Conservation (phyloP, 2,888 invertebrate species). For the Diplolepis rosae region DNA sequence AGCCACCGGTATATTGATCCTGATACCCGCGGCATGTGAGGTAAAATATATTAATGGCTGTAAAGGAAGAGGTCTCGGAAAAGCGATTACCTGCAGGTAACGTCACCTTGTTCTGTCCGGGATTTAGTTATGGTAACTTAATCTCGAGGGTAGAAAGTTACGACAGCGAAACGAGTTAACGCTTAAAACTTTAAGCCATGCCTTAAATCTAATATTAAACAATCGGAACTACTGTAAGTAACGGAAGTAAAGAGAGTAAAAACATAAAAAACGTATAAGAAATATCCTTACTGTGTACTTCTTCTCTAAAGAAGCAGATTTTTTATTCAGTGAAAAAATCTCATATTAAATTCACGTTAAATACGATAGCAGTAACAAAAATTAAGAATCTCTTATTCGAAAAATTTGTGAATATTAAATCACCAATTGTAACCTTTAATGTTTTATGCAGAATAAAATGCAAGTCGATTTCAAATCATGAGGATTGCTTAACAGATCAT, state of each 20-base stretch:
- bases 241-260: neutral
- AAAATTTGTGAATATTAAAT: constrained; percentile 1
- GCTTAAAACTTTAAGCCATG: constrained; percentile 28
- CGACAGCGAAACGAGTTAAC: constrained; percentile 23
- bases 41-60: constrained; percentile 49
- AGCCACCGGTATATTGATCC: constrained; percentile 35
- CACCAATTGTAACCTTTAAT: constrained; percentile 1
- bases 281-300: neutral
- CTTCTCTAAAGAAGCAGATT: neutral
- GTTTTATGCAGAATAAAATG: neutral
- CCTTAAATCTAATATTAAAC: constrained; percentile 28
- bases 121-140: constrained; percentile 29
- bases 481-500: neutral
- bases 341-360: neutral
- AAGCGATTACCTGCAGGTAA: constrained; percentile 47
- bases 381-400: neutral
- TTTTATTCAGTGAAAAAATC: neutral
- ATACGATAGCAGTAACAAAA: neutral
- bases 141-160: constrained; percentile 29
- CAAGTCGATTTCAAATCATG: neutral
- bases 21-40: constrained; percentile 41
- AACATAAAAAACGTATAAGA: neutral
- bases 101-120: constrained; percentile 40
- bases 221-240: constrained; percentile 15
- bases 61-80: constrained; percentile 40